A percentile compares a stretch with the other conserved stretches of the same genome.
Evolutionary conservation across 2,113 vertebrate genomes (phyloP).

Genomic region (Brachionichthys hirsutus): DNA sequence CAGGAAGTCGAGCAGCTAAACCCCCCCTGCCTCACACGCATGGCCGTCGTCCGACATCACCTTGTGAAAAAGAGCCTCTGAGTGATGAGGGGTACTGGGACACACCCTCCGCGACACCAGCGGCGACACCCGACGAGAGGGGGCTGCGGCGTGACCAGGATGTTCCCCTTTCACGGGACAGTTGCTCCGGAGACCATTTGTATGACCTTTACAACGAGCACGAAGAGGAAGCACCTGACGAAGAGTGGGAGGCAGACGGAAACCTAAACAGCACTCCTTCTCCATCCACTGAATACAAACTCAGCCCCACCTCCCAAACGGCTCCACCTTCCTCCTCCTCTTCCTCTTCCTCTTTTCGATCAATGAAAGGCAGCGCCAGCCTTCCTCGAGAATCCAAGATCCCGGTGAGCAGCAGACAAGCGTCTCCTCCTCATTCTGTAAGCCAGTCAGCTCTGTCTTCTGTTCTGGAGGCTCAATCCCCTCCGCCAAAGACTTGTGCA

Average conservation of each 20-base stretch:
- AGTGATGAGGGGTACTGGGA: conserved; percentile 97
- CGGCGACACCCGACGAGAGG: conserved; percentile 87
- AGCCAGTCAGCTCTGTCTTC: conserved; percentile 82
- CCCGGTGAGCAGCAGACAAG: conserved; percentile 85
- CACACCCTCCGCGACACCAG: conserved; percentile 88
- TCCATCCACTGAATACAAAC: conserved; percentile 79
- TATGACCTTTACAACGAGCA: conserved; percentile 85
- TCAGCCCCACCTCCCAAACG: conserved; percentile 77
- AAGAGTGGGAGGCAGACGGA: conserved; percentile 67
- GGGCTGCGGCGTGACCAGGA: conserved; percentile 74
- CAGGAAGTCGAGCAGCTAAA: conserved; percentile 62
- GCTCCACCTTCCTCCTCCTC: conserved; percentile 69
- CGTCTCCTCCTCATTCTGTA: conserved; percentile 80
- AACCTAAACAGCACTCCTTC: conserved; percentile 76
- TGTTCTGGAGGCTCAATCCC: conserved; percentile 75
- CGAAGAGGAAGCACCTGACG: conserved; percentile 68
- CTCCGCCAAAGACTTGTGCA: conserved; percentile 81
- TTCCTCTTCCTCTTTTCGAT: conserved; percentile 75
- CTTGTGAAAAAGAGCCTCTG: conserved; percentile 84
- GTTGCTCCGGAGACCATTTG: conserved; percentile 91
- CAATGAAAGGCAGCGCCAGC: conserved; percentile 87
- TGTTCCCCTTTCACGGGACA: conserved; percentile 81
- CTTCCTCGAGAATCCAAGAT: conserved; percentile 92
- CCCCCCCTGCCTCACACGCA: conserved; percentile 55
- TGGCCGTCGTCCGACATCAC: conserved; percentile 73